Base-by-base conservation (phyloP, 2,113 vertebrate species). In the Progne subis region DNA sequence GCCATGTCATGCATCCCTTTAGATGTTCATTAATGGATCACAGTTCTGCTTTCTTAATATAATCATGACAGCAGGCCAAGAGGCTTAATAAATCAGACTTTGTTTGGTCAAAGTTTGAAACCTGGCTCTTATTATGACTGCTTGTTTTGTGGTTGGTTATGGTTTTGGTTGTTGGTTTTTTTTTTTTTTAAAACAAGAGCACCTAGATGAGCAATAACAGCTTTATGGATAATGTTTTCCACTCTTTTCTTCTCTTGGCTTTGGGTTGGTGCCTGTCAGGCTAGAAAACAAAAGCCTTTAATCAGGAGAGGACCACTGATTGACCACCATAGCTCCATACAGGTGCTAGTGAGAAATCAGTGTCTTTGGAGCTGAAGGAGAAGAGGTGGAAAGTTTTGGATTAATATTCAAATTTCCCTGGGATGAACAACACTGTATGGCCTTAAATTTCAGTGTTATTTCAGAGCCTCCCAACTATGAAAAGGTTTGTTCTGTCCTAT, bases 191-290 rank as follows among this genome's bases (percentile, higher is more conserved):
- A 9, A 37, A 9, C 37, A 10, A 37, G 37, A 83, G 44, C 49
- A 47, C 44, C 17, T 23, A 71, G 55, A 59, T 29, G 39, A 91
- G 29, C 32, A 90, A 18, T 39, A 59, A 56, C 34, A 88, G 26
- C 50, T 81, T 82, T 84, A 41, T 64, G 69, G 80, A 24, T 49
- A 41, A 61, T 5, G 25, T 69, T 94, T 89, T 53, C 74, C 20
- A 8, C 56, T 83, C 44, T 90, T 93, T 90, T 71, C 56, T 68
- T 56, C 72, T 56, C 63, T 92, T 52, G 56, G 39, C 81, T 76
- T 81, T 79, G 83, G 77, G 65, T 43, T 86, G 85, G 72, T 56
- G 69, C 52, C 80, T 96, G 81, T 69, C 81, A 81, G 80, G 6
- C 18, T 50, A 34, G 89, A 32, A 63, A 83, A 31, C 14, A 59